Base-by-base conservation (phyloP, 2,797 vertebrate species). In the Chaenodraco wilsoni region DNA sequence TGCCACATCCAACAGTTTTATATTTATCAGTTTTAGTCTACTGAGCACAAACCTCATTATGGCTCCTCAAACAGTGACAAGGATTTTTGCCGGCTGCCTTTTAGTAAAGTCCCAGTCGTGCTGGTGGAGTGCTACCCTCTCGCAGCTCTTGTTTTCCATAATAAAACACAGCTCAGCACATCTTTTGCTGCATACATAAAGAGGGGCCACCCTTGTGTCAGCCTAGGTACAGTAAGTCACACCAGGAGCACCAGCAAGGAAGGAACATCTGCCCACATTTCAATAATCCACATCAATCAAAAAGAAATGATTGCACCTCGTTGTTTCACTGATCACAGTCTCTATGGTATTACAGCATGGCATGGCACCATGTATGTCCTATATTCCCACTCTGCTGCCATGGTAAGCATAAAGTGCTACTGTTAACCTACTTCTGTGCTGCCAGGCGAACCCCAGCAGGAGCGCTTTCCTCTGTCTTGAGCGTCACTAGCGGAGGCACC, bases 81-180 rank as follows among this genome's bases (percentile, higher is more conserved):
- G 65, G 67, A 69, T 81, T 85, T 85, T 76, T 76, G 74, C 73
- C 69, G 83, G 13, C 83, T 69, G 65, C 72, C 76, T 89, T 86
- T 90, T 82, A 87, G 77, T 86, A 58, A 73, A 80, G 79, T 85
- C 82, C 74, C 76, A 67, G 72, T 78, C 45, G 63, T 73, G 78
- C 85, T 72, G 70, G 74, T 75, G 65, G 78, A 88, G 82, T 83
- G 78, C 76, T 70, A 77, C 79, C 80, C 81, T 60, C 74, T 81
- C 14, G 37, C 78, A 66, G 88, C 81, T 79, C 80, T 84, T 88
- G 89, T 85, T 93, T 87, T 87, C 84, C 89, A 89, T 91, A 89
- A 90, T 91, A 88, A 92, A 91, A 85, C 87, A 78, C 84, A 88
- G 87, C 89, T 92, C 90, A 90, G 90, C 89, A 91, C 79, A 82